phyloP scores from a whole-genome alignment of 2,888 invertebrate genomes.

The Caenorhabditis sp. region DNA sequence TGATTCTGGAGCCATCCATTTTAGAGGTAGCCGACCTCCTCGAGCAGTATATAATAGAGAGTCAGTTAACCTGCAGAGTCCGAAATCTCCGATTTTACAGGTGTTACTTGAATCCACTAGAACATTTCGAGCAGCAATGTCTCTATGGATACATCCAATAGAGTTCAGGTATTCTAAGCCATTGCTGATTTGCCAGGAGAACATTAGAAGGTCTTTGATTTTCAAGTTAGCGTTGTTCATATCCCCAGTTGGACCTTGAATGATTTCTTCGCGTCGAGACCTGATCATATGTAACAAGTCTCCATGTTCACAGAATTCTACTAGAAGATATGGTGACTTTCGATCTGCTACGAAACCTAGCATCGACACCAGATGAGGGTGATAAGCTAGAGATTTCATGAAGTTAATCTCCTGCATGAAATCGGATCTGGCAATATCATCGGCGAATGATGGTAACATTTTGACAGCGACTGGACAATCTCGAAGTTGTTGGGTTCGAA shows the following conservation, averaged over 20 bases:
- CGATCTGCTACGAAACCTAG: constrained; percentile 60
- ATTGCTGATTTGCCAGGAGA: constrained; percentile 65
- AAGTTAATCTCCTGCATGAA: constrained; percentile 68
- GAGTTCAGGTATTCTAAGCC: constrained; percentile 62
- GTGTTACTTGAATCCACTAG: constrained; percentile 51
- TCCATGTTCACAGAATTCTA: constrained; percentile 62
- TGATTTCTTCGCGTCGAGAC: constrained; percentile 46
- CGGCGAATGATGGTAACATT: constrained; percentile 65
- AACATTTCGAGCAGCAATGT: constrained; percentile 65
- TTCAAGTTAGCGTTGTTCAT: constrained; percentile 30
- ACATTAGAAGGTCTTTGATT: constrained; percentile 60
- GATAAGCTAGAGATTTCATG: constrained; percentile 66
- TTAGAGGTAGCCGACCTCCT: constrained; percentile 61
- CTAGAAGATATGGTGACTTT: constrained; percentile 57
- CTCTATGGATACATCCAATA: constrained; percentile 65
- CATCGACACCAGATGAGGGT: constrained; percentile 65
- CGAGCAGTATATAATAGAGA: constrained; percentile 61
- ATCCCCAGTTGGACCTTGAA: constrained; percentile 18
- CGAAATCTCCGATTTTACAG: constrained; percentile 67
- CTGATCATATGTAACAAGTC: constrained; percentile 63
- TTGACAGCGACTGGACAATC: constrained; percentile 64
- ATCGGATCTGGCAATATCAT: constrained; percentile 61
- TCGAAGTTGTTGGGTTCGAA: constrained; percentile 39
- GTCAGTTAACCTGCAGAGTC: constrained; percentile 64
- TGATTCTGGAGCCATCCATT: constrained; percentile 66